Evolutionary conservation across 2,797 vertebrate genomes (phyloP).

Genomic region (Pseudotriccus pelzelni): DNA sequence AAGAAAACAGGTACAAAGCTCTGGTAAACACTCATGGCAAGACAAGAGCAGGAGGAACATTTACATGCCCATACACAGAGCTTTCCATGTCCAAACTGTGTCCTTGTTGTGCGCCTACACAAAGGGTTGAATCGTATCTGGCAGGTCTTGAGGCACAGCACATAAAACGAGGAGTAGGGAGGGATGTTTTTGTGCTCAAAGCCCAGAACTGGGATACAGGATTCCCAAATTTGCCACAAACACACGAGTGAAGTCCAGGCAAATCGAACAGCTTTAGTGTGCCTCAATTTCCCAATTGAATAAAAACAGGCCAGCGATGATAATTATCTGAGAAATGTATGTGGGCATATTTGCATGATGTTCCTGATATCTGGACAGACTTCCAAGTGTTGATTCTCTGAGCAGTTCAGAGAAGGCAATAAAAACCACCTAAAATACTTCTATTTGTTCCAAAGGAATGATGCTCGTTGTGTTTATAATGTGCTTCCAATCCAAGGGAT

Average conservation of each 20-base stretch:
- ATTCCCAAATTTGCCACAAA: background rate
- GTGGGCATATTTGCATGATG: background rate
- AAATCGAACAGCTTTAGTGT: background rate
- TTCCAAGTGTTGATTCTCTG: background rate
- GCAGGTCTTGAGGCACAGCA: background rate
- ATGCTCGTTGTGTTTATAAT: background rate
- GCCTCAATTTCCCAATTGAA: background rate
- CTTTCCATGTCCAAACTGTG: background rate
- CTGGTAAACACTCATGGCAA: background rate
- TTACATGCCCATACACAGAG: background rate
- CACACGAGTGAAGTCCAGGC: background rate
- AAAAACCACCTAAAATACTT: background rate
- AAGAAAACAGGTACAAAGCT: background rate
- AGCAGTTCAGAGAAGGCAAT: background rate
- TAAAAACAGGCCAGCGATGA: background rate
- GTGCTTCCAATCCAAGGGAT: background rate
- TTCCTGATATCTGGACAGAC: background rate
- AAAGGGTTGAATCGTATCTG: background rate
- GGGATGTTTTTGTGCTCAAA: background rate
- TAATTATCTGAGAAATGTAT: background rate
- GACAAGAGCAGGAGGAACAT: background rate
- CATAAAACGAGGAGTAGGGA: background rate
- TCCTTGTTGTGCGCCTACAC: background rate
- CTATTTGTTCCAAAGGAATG: background rate
- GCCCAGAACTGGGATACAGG: background rate